phyloP scores from a whole-genome alignment of 2,888 invertebrate genomes.

The Gerosis bhagava region DNA sequence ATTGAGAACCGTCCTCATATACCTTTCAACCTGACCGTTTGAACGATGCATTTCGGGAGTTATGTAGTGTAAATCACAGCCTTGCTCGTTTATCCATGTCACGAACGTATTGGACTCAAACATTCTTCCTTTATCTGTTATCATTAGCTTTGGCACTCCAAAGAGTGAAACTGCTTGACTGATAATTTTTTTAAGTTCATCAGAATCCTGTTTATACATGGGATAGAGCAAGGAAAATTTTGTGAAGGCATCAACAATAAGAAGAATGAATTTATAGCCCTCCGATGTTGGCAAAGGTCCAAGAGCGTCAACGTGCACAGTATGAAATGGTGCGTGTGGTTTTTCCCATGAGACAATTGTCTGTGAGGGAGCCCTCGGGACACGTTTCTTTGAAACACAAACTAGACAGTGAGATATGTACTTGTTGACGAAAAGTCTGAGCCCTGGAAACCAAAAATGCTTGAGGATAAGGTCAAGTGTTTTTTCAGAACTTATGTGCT shows the following conservation, averaged over 20 bases:
- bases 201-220: conserved; percentile 15
- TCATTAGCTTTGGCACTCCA: conserved; percentile 9
- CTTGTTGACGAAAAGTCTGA: conserved; percentile 14
- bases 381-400: conserved; percentile 16
- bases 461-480: conserved; percentile 26
- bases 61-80: conserved; percentile 31
- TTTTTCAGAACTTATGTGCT: too few species aligned
- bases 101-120: conserved; percentile 30
- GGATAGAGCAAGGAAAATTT: conserved; percentile 24
- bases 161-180: conserved; percentile 11
- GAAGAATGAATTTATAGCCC: conserved; percentile 11
- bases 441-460: conserved; percentile 28
- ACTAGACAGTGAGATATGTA: conserved; percentile 18
- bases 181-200: conserved; percentile 17
- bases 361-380: conserved; percentile 9
- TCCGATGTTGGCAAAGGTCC: conserved; percentile 20
- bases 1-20: too few species aligned
- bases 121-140: conserved; percentile 29
- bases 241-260: conserved; percentile 23
- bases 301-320: conserved; percentile 12
- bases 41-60: too few species aligned
- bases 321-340: conserved; percentile 10
- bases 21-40: too few species aligned
- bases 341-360: conserved; percentile 18
- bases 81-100: conserved; percentile 22